Conservation (phyloP, 2,888 invertebrate genomes). For the Epistrophella euchroma region DNA sequence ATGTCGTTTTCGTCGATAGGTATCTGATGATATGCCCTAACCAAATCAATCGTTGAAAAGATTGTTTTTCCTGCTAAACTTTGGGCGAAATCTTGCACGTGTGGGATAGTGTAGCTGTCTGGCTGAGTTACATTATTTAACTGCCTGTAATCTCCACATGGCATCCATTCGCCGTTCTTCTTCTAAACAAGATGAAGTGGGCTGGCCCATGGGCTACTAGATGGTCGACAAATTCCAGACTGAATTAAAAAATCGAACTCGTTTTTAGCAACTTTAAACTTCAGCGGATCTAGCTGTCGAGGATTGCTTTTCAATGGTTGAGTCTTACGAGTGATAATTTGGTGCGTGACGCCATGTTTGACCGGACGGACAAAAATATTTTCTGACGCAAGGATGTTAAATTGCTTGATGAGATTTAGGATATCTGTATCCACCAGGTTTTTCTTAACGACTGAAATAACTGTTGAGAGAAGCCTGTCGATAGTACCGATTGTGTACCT, state of each 20-base stretch:
- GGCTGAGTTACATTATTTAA: too few relatives aligned
- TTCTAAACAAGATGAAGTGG: neutral
- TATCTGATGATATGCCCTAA: conserved; percentile 15
- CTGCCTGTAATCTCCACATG: neutral
- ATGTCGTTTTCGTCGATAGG: neutral
- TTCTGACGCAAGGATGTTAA: too few relatives aligned
- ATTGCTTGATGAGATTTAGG: too few relatives aligned
- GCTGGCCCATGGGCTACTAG: neutral
- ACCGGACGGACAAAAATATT: too few relatives aligned
- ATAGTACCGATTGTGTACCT: too few relatives aligned
- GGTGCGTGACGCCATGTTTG: neutral
- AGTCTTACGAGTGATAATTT: neutral
- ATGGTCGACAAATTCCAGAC: neutral
- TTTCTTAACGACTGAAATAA: too few relatives aligned
- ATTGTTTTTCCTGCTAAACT: too few relatives aligned
- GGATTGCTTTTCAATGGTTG: neutral
- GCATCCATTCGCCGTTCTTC: neutral
- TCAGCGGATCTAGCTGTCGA: neutral
- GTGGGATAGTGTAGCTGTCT: neutral
- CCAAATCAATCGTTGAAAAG: neutral
- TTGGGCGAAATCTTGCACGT: too few relatives aligned
- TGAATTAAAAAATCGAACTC: neutral
- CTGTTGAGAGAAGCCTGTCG: too few relatives aligned
- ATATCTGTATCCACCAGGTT: too few relatives aligned
- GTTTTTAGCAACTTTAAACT: neutral